Evolutionary conservation across 2,797 vertebrate species (phyloP), one percentile per base, ranked within the genome.

Genomic region (Hephaestus fuliginosus): DNA sequence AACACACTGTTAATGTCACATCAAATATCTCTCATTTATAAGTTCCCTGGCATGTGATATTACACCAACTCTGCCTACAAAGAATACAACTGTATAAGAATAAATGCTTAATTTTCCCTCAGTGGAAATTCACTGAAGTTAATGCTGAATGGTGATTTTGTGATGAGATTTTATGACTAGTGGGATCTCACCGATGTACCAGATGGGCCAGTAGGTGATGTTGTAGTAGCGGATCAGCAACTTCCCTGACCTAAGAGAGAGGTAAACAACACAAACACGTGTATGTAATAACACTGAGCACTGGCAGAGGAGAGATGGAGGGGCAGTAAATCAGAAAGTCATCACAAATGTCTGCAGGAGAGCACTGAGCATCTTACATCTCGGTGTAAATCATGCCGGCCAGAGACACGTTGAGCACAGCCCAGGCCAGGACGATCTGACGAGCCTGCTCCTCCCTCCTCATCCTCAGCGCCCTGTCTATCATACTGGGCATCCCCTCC

Each of bases 321-420:
- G 14, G 11, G 28, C 5, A 43, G 15, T 36, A 7, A 1, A 12
- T 12, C 13, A 28, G 7, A 25, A 25, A 25, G 9, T 18, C 13
- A 10, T 11, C 41, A 28, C 22, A 56, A 33, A 18, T 17, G 10
- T 49, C 3, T 46, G 22, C 3, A 46, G 39, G 5, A 65, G 44
- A 51, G 28, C 0, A 25, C 7, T 0, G 3, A 14, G 20, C 0
- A 28, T 80, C 94, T 86, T 71, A 99, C 98, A 99, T 99, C 92
- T 99, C 98, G 4, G 96, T 97, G 83, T 98, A 99, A 88, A 99
- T 96, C 96, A 99, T 99, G 56, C 98, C 98, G 14, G 98, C 98
- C 3, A 98, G 18, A 7, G 97, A 98, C 1, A 97, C 87, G 49
- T 99, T 98, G 13, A 99, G 96, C 15, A 99, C 94, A 0, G 96